Conservation (phyloP, 2,888 invertebrate genomes). For the Hyposoter dolosus region DNA sequence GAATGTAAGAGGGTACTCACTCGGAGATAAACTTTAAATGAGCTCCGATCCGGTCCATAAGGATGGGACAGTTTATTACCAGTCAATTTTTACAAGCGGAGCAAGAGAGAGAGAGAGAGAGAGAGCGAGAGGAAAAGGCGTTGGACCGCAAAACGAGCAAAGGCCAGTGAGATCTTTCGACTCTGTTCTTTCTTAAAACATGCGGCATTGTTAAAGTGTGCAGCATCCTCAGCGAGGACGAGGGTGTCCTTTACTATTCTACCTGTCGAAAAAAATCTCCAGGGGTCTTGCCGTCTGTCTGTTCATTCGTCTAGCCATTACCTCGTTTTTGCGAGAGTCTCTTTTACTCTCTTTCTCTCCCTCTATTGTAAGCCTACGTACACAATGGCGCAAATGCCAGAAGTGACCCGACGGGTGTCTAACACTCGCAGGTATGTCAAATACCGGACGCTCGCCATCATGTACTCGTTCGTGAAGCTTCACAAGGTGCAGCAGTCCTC, state of each 20-base stretch:
- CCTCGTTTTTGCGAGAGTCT: slow-evolving; percentile 7
- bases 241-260: slow-evolving; percentile 44
- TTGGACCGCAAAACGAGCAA: slow-evolving; percentile 50
- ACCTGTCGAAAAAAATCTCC: slow-evolving; percentile 61
- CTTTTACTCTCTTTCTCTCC: slow-evolving; percentile 5
- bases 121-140: slow-evolving; percentile 43
- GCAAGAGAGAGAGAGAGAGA: slow-evolving; percentile 19
- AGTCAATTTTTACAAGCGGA: slow-evolving; percentile 65
- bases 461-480: slow-evolving; percentile 13
- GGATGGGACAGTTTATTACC: slow-evolving; percentile 64
- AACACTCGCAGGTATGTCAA: slow-evolving; percentile 44
- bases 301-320: slow-evolving; percentile 30
- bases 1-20: slow-evolving; percentile 35
- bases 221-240: slow-evolving; percentile 10
- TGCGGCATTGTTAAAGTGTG: slow-evolving; percentile 31
- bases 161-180: slow-evolving; percentile 27
- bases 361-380: slow-evolving; percentile 20
- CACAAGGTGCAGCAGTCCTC: slow-evolving; percentile 9
- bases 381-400: slow-evolving; percentile 56
- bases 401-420: slow-evolving; percentile 36
- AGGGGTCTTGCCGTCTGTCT: slow-evolving; percentile 40
- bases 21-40: slow-evolving; percentile 55
- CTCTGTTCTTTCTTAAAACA: slow-evolving; percentile 48
- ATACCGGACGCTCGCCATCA: slow-evolving; percentile 34
- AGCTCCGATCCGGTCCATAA: slow-evolving; percentile 47